Evolutionary conservation across 2,888 invertebrate species (phyloP), one percentile per base, ranked within the genome.

Genomic region (Polydrusus tereticollis): DNA sequence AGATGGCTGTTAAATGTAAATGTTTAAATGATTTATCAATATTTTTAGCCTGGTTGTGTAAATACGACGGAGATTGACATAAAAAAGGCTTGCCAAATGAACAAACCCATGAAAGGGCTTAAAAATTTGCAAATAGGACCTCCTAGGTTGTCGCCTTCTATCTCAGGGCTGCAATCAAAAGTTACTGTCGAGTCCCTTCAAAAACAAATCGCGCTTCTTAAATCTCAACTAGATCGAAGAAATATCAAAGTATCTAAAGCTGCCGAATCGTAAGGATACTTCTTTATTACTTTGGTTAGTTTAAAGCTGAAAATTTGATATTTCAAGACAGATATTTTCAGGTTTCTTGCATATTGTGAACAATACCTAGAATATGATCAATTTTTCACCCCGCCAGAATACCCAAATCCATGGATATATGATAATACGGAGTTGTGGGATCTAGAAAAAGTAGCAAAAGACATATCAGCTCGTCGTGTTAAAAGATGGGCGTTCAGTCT

Each of bases 31-130:
- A 43, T 43, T 43, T 16, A 2, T 38, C 21, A 16, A 2, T 20
- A 16, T 70, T 87, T 86, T 0, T 84, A 96, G 95, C 99, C 99
- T 7, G 99, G 99, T 65, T 98, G 98, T 86, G 98, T 99, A 36
- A 99, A 99, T 86, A 99, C 98, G 0, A 99, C 98, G 0, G 99
- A 99, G 86, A 91, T 99, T 83, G 99, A 99, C 85, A 98, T 99
- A 47, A 97, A 96, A 86, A 99, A 99, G 87, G 92, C 97, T 55
- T 98, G 93, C 74, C 90, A 93, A 23, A 88, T 87, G 83, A 87
- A 88, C 77, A 88, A 88, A 80, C 87, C 88, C 26, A 76, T 80
- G 52, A 82, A 82, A 69, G 83, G 82, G 29, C 76, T 85, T 20
- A 87, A 86, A 81, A 83, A 84, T 62, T 79, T 86, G 74, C 86